phyloP scores from a whole-genome alignment of 2,113 vertebrate species.

The Hypomesus transpacificus region DNA sequence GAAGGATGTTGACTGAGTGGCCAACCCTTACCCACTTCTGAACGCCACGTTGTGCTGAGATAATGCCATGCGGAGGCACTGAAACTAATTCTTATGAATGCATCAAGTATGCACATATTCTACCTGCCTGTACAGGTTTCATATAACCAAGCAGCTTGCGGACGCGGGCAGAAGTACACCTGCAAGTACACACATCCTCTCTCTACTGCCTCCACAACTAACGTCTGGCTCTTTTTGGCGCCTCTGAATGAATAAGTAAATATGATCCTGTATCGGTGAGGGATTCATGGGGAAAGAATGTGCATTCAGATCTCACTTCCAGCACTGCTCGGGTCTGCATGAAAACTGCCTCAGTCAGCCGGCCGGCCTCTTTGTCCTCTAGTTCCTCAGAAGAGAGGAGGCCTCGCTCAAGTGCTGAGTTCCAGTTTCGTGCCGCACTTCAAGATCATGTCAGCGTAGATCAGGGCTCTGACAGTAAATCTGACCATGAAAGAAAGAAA shows the following conservation, averaged over 20 bases:
- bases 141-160: slow-evolving; percentile 30
- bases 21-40: background rate
- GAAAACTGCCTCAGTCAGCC: background rate
- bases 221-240: slow-evolving; percentile 37
- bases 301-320: slow-evolving; percentile 30
- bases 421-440: slow-evolving; percentile 45
- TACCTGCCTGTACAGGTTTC: slow-evolving; percentile 49
- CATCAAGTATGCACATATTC: slow-evolving; percentile 12
- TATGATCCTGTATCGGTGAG: slow-evolving; percentile 27
- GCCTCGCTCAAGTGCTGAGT: slow-evolving; percentile 47
- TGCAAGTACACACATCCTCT: slow-evolving; percentile 21
- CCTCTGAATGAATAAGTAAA: slow-evolving; percentile 43
- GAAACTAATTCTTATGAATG: background rate
- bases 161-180: slow-evolving; percentile 44
- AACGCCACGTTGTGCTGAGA: background rate
- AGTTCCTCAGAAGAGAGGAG: slow-evolving; percentile 38
- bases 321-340: slow-evolving; percentile 15
- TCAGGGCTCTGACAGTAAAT: slow-evolving; percentile 54
- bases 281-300: slow-evolving; percentile 44
- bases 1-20: background rate
- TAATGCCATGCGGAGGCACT: background rate
- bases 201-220: slow-evolving; percentile 16
- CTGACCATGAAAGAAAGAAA: slow-evolving; percentile 33
- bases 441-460: slow-evolving; percentile 51
- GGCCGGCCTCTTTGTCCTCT: slow-evolving; percentile 27